phyloP scores from a whole-genome alignment of 1,140 invertebrate species.

The Centruroides sculpturatus region DNA sequence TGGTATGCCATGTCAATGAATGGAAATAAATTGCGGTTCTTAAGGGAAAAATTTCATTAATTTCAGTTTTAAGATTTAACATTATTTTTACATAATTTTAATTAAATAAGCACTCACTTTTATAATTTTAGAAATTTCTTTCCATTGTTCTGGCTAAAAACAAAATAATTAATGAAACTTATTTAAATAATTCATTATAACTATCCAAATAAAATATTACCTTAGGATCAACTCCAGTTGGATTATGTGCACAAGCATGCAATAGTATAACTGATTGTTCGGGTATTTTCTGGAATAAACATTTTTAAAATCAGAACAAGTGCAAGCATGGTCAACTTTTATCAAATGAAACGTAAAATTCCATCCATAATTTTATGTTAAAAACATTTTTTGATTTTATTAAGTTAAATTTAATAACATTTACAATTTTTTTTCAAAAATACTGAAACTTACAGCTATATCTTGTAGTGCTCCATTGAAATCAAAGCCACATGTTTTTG shows the following conservation, averaged over 20 bases:
- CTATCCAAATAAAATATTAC: conserved; percentile 1
- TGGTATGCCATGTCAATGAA: conserved; percentile 99
- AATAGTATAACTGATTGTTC: conserved; percentile 82
- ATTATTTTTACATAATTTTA: conserved; percentile 4
- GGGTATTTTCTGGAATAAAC: conserved; percentile 66
- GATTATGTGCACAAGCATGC: conserved; percentile 98
- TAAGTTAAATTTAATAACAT: no score
- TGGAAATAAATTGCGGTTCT: conserved; percentile 62
- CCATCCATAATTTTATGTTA: no score
- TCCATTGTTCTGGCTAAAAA: conserved; percentile 69
- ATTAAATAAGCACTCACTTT: conserved; percentile 41
- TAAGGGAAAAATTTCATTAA: conserved; percentile 31
- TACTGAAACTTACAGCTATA: conserved; percentile 52
- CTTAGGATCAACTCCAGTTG: conserved; percentile 91
- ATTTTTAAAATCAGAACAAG: conserved; percentile 1
- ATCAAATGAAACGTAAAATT: no score
- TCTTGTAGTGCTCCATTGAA: conserved; percentile 81
- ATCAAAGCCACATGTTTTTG: conserved; percentile 89
- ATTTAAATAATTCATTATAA: neutral
- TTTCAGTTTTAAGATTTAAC: no score
- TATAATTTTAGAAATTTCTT: conserved; percentile 56
- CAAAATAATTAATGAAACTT: neutral
- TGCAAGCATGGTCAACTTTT: neutral
- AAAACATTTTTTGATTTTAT: no score
- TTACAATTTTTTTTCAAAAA: neutral